Conservation (phyloP, 2,113 vertebrate genomes). For the Synchiropus splendidus region DNA sequence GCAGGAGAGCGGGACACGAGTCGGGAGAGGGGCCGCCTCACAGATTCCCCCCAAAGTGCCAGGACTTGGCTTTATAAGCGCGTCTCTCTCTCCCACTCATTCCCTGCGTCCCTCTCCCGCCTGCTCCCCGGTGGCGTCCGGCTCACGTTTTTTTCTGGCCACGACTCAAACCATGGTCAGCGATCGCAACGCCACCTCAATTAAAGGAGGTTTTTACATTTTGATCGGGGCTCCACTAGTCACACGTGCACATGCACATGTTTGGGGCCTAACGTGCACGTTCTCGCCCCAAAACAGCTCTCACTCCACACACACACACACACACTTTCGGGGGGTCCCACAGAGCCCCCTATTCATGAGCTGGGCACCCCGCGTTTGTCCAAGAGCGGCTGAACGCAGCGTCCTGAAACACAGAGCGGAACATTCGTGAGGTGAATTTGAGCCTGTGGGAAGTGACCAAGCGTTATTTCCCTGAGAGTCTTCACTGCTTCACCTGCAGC, state of each 20-base stretch:
- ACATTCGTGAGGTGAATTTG: conserved; percentile 57
- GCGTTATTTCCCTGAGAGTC: conserved; percentile 30
- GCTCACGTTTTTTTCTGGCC: conserved; percentile 17
- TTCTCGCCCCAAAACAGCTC: neutral
- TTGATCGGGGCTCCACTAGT: conserved; percentile 9
- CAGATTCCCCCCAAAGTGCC: conserved; percentile 37
- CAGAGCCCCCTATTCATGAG: conserved; percentile 51
- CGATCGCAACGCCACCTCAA: too few relatives aligned
- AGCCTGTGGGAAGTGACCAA: conserved; percentile 36
- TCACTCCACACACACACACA: conserved; percentile 6
- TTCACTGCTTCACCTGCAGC: neutral
- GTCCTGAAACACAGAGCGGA: conserved; percentile 47
- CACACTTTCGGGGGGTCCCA: conserved; percentile 29
- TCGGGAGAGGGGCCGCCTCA: too few relatives aligned
- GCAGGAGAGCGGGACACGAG: neutral
- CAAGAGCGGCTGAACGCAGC: conserved; percentile 46
- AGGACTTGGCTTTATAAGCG: conserved; percentile 51
- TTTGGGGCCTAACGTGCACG: conserved; percentile 1
- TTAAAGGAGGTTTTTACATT: conserved; percentile 2
- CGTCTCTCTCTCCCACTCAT: conserved; percentile 21
- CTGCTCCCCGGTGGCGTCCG: conserved; percentile 22
- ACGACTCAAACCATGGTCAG: conserved; percentile 4
- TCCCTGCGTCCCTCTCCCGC: conserved; percentile 15
- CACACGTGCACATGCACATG: conserved; percentile 4
- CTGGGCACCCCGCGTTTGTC: conserved; percentile 28